Evolutionary conservation across 2,113 vertebrate genomes (phyloP), one percentile per base, ranked within the genome.

Genomic region (Silurus meridionalis): DNA sequence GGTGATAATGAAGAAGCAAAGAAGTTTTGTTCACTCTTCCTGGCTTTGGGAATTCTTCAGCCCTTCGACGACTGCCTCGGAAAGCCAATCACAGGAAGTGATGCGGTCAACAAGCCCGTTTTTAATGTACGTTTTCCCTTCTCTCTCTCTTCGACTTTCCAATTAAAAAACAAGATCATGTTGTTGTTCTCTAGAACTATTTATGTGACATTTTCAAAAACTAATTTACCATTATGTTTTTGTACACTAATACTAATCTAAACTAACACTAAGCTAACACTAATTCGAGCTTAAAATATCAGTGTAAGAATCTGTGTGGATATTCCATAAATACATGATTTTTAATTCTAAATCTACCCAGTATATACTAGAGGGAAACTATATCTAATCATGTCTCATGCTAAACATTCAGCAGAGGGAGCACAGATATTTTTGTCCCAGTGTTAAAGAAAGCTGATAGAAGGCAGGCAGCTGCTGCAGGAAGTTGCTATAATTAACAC

Each of bases 51-150:
- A 15, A 95, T 97, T 14, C 89, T 97, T 0, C 95, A 96, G 67
- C 96, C 96, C 3, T 96, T 97, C 82, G 94, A 94, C 0, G 94
- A 96, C 90, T 96, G 95, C 91, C 95, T 96, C 93, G 91, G 93
- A 92, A 95, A 96, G 11, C 94, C 95, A 0, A 93, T 94, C 74
- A 86, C 87, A 83, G 95, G 93, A 90, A 93, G 86, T 2, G 81
- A 91, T 17, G 92, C 92, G 37, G 91, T 93, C 86, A 92, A 91
- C 67, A 92, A 93, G 0, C 93, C 94, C 5, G 91, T 92, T 0
- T 96, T 96, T 88, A 94, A 96, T 85, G 96, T 97, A 93, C 94
- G 96, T 25, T 23, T 17, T 57, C 6, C 7, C 52, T 2, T 79
- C 9, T 69, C 15, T 72, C 4, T n/a, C 23, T 66, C 53, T 61